These are phyloP conservation scores for Zoanthus solanderi DNA, from an alignment of 92 coral and sea anemone genomes.

Conservation along the genomic window DNA sequence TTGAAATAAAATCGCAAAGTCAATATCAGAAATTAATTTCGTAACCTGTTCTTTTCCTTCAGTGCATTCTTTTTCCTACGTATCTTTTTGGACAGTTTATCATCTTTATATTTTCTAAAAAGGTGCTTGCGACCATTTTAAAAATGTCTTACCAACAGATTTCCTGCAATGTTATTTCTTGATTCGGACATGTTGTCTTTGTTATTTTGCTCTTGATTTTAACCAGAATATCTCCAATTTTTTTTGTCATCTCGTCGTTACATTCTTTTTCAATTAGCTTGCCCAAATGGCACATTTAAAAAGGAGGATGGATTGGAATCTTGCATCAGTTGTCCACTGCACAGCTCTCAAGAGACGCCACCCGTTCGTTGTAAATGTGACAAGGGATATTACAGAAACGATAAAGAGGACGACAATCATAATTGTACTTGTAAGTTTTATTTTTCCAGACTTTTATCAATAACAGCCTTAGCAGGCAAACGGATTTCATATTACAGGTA, in stretches of 20 bases:
- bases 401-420: background rate
- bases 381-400: slow-evolving; percentile 6
- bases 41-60: too few species aligned
- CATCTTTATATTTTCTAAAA: too few species aligned
- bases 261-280: background rate
- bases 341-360: slow-evolving; percentile 7
- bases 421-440: slow-evolving; percentile 18
- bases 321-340: slow-evolving; percentile 9
- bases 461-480: background rate
- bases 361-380: background rate
- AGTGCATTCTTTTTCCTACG: too few species aligned
- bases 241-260: background rate
- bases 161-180: background rate
- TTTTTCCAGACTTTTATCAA: background rate
- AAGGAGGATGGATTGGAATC: background rate
- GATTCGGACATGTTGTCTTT: too few species aligned
- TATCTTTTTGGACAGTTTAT: too few species aligned
- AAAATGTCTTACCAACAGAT: too few species aligned
- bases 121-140: too few species aligned
- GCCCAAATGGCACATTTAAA: background rate
- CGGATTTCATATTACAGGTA: too few species aligned
- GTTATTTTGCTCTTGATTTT: too few species aligned
- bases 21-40: too few species aligned
- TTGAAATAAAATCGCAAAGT: too few species aligned
- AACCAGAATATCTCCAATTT: too few species aligned